Evolutionary conservation across 1,140 invertebrate genomes (phyloP).

Genomic region (Bombus waltoni): DNA sequence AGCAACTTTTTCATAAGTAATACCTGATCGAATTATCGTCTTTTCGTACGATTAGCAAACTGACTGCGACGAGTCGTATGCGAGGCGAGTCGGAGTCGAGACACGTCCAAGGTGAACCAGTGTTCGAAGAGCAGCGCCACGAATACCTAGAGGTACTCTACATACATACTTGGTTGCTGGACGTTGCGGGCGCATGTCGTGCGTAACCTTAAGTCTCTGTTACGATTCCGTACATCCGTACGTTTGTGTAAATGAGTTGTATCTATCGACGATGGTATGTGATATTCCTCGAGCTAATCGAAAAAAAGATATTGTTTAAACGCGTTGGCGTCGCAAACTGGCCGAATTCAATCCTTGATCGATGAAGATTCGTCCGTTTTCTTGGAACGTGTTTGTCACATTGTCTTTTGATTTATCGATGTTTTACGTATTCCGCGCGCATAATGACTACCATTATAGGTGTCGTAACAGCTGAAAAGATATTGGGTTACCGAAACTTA

Average conservation of each 20-base stretch:
- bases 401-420: conserved; percentile 35
- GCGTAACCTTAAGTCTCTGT: conserved; percentile 50
- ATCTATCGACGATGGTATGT: too few relatives aligned
- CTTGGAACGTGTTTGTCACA: neutral
- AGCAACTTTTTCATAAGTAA: conserved; percentile 8
- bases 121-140: conserved; percentile 70
- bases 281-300: too few relatives aligned
- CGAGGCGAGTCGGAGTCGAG: conserved; percentile 63
- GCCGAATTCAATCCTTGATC: neutral
- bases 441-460: conserved; percentile 48
- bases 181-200: conserved; percentile 36
- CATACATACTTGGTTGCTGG: conserved; percentile 58
- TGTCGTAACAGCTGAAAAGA: conserved; percentile 30
- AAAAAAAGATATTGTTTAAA: neutral
- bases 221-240: conserved; percentile 5
- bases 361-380: neutral
- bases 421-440: conserved; percentile 16
- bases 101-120: conserved; percentile 79
- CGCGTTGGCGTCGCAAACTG: neutral
- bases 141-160: conserved; percentile 67
- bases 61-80: conserved; percentile 52
- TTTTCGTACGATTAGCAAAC: conserved; percentile 42
- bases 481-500: conserved; percentile 51
- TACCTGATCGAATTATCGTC: conserved; percentile 35
- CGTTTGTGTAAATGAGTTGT: neutral